These are phyloP conservation scores for Tachysurus vachellii DNA, from an alignment of 2,113 vertebrate species.

Conservation along the genomic window DNA sequence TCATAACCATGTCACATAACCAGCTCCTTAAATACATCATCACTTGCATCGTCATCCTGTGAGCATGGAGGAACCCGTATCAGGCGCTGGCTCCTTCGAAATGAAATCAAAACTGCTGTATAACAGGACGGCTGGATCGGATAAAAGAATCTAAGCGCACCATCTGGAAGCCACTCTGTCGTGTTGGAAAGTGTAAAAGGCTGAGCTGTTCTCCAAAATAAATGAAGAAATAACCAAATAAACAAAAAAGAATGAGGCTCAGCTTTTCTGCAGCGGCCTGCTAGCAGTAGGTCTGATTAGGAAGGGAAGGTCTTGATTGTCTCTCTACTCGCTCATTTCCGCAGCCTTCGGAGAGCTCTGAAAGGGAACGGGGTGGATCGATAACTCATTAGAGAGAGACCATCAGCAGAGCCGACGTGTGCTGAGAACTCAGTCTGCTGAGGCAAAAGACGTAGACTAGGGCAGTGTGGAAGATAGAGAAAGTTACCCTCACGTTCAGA, in stretches of 20 bases:
- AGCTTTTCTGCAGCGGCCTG: conserved; percentile 11
- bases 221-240: conserved; percentile 23
- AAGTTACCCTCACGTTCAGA: neutral
- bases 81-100: neutral
- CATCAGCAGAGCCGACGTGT: conserved; percentile 61
- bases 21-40: conserved; percentile 1
- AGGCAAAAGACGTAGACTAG: conserved; percentile 62
- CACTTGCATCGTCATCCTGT: conserved; percentile 31
- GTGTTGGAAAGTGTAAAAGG: conserved; percentile 42
- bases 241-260: neutral
- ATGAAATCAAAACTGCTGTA: conserved; percentile 21
- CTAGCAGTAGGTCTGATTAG: conserved; percentile 23
- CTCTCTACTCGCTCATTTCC: conserved; percentile 67
- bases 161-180: conserved; percentile 30
- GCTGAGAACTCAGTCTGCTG: conserved; percentile 59
- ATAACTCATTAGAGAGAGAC: conserved; percentile 71
- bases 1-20: conserved; percentile 32
- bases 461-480: conserved; percentile 11
- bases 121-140: conserved; percentile 19
- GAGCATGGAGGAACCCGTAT: neutral
- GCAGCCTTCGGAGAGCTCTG: conserved; percentile 65
- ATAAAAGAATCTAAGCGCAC: conserved; percentile 36
- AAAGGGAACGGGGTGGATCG: conserved; percentile 70
- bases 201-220: conserved; percentile 17
- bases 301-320: conserved; percentile 57